A percentile compares a stretch with the other conserved stretches of the same genome.
phyloP scores from a whole-genome alignment of 2,113 vertebrate genomes.

The Triplophysa tibetana region DNA sequence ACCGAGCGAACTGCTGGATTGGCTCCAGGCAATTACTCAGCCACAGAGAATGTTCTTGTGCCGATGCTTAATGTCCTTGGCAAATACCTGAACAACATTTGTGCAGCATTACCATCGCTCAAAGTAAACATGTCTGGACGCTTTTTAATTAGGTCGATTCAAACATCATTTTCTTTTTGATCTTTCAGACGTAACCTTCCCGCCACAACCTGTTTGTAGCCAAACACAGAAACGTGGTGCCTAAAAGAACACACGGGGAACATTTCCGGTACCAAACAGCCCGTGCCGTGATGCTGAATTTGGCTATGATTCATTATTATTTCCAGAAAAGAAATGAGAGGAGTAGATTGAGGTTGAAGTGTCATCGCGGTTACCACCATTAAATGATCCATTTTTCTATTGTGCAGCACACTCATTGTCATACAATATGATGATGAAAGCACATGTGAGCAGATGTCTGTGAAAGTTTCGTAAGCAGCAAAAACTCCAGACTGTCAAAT shows the following conservation, averaged over 20 bases:
- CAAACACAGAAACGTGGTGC: neutral
- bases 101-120: neutral
- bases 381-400: too few species aligned
- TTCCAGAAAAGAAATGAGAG: too few species aligned
- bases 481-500: neutral
- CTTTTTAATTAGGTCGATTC: slow-evolving; percentile 17
- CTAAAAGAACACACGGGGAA: neutral
- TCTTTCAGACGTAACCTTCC: neutral
- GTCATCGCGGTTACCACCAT: too few species aligned
- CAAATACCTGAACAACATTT: slow-evolving; percentile 21
- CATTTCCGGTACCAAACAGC: neutral
- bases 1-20: slow-evolving; percentile 14
- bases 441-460: neutral
- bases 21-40: slow-evolving; percentile 40
- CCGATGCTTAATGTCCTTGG: slow-evolving; percentile 35
- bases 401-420: too few species aligned
- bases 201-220: neutral
- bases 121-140: slow-evolving; percentile 20
- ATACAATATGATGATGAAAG: too few species aligned
- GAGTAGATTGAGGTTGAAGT: too few species aligned
- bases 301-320: too few species aligned
- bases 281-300: too few species aligned
- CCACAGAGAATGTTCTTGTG: neutral
- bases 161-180: slow-evolving; percentile 1
- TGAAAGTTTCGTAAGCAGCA: neutral